phyloP scores from a whole-genome alignment of 37 sponge, comb jelly and placozoan species.

The Dysidea cf. avara region DNA sequence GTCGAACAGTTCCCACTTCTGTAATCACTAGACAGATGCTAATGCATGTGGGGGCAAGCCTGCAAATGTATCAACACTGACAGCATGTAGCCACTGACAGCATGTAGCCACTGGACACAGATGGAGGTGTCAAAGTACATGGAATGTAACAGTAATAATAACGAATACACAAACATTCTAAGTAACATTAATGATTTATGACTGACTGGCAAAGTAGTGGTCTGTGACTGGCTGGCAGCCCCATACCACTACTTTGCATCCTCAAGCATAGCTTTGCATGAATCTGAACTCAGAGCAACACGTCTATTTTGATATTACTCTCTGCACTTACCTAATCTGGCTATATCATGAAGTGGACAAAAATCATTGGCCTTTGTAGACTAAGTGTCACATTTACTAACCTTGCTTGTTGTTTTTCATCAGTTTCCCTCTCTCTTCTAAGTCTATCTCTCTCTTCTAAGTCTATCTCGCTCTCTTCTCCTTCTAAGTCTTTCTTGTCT shows the following conservation, averaged over 20 bases:
- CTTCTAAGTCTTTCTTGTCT: too few relatives aligned
- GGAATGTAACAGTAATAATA: too few relatives aligned
- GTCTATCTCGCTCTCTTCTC: background rate
- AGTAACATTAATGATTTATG: too few relatives aligned
- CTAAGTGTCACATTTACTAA: background rate
- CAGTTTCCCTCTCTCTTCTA: constrained; percentile 1
- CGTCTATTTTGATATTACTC: background rate
- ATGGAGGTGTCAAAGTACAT: background rate
- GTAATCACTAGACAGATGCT: too few relatives aligned
- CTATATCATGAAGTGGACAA: background rate
- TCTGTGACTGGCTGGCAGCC: background rate
- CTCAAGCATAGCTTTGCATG: background rate
- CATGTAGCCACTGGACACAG: background rate
- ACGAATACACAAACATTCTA: too few relatives aligned
- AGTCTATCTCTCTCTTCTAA: background rate
- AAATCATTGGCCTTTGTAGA: background rate
- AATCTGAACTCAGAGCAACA: too few relatives aligned
- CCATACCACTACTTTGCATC: background rate
- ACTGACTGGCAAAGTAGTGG: too few relatives aligned
- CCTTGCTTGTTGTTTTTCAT: background rate
- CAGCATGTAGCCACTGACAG: too few relatives aligned
- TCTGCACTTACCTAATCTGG: background rate
- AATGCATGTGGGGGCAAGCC: too few relatives aligned
- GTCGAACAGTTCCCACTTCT: too few relatives aligned
- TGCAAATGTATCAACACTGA: too few relatives aligned